Percentiles rank a stretch among this genome's conserved stretches.
Conservation (phyloP, 2,113 vertebrate genomes). For the Cottus gobio region DNA sequence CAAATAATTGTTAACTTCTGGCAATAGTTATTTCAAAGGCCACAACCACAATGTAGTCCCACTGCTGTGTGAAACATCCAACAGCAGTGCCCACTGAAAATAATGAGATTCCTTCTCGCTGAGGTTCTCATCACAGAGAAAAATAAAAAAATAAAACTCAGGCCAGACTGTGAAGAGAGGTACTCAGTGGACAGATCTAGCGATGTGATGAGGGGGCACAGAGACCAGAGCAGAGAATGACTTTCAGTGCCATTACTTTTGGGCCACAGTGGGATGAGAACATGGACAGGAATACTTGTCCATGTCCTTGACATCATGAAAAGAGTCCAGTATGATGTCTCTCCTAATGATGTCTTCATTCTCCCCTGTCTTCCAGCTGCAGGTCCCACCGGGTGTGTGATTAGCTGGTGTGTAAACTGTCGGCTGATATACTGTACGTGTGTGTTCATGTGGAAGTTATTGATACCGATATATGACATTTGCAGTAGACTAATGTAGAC, state of each 20-base stretch:
- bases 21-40: constrained; percentile 17
- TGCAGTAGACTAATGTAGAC: background rate
- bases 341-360: constrained; percentile 61
- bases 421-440: background rate
- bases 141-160: constrained; percentile 26
- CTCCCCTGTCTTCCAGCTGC: constrained; percentile 17
- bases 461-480: background rate
- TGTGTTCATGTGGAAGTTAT: background rate
- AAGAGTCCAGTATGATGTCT: constrained; percentile 26
- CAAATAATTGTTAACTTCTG: constrained; percentile 28
- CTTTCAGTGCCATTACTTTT: constrained; percentile 36
- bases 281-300: constrained; percentile 48
- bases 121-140: constrained; percentile 30
- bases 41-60: constrained; percentile 37
- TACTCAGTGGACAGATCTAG: constrained; percentile 50
- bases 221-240: constrained; percentile 31
- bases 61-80: constrained; percentile 27
- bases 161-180: constrained; percentile 33
- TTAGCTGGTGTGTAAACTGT: constrained; percentile 20
- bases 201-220: constrained; percentile 51
- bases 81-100: constrained; percentile 47
- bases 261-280: constrained; percentile 33
- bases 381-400: constrained; percentile 32
- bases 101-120: constrained; percentile 55
- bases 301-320: constrained; percentile 46